phyloP scores from a whole-genome alignment of 2,888 invertebrate species.

The Pardosa pseudoannulata region DNA sequence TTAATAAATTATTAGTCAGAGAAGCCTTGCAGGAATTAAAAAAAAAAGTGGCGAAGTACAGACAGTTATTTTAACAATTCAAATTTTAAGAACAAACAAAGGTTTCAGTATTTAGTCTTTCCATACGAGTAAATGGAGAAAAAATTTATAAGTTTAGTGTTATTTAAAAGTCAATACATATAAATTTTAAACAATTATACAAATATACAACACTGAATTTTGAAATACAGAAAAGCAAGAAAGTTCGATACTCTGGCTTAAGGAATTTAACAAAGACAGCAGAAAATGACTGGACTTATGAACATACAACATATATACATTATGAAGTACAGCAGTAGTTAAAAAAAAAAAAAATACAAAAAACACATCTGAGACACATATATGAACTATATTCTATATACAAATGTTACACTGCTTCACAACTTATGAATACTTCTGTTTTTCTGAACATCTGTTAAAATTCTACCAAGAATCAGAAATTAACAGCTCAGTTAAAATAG shows the following conservation, averaged over 20 bases:
- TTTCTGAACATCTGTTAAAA: background rate
- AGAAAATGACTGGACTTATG: background rate
- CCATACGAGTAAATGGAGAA: too few relatives aligned
- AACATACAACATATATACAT: slow-evolving; percentile 3
- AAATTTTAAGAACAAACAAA: too few relatives aligned
- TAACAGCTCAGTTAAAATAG: background rate
- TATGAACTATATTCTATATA: slow-evolving; percentile 9
- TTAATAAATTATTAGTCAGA: too few relatives aligned
- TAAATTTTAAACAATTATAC: background rate
- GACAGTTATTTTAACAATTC: too few relatives aligned
- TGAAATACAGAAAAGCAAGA: slow-evolving; percentile 6
- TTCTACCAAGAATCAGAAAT: background rate
- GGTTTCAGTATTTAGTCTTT: too few relatives aligned
- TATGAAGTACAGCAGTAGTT: background rate
- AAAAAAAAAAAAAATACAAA: too few relatives aligned
- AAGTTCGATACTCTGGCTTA: background rate
- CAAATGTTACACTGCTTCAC: background rate
- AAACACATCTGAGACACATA: background rate
- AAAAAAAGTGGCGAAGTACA: too few relatives aligned
- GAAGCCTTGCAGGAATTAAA: too few relatives aligned
- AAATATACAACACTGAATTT: background rate
- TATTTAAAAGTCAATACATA: too few relatives aligned
- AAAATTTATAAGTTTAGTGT: too few relatives aligned
- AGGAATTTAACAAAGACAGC: background rate
- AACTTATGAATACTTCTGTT: background rate